Evolutionary conservation across 2,797 vertebrate species (phyloP), one percentile per base, ranked within the genome.

Genomic region (Syngnathus rostellatus): DNA sequence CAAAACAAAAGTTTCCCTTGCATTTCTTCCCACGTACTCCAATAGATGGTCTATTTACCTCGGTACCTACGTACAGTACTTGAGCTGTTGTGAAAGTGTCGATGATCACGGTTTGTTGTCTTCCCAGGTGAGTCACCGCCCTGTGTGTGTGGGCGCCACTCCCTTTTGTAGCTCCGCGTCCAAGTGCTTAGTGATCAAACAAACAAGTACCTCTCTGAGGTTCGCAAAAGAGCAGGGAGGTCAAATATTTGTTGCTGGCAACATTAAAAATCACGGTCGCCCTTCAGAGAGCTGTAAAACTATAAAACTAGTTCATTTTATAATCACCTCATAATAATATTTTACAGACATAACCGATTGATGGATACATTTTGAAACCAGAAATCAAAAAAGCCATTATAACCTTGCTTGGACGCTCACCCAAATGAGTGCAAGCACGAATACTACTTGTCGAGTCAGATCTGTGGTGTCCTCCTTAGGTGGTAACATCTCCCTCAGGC

Each of bases 401-500:
- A 48, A 48, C 45, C 31, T 31, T 31, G 31, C 31, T 31, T 31
- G 31, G 3, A 31, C 31, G 43, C 41, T 43, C 43, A 14, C 43
- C 43, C 43, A 11, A 45, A 45, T 45, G 43, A 45, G 12, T 10
- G 14, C 43, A 45, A 10, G 11, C 12, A 45, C 12, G 19, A 50
- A 50, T n/a, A 50, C 48, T 19, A 50, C 1, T 8, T 9, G 8
- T 37, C 7, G 17, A 31, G 8, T 40, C 8, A 21, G 3, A 1
- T 45, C 12, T 25, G 45, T n/a, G 31, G 9, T 53, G 2, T 57
- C 54, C 39, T 70, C 31, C 72, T 3, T 77, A 86, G 83, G 72
- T 31, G 0, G 0, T 0, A n/a, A 60, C 9, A 0, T 8, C 0
- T 39, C 11, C 3, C 0, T 45, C 55, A 12, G 65, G 45, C 16